phyloP scores from a whole-genome alignment of 2,113 vertebrate genomes.

The Centropus unirufus region DNA sequence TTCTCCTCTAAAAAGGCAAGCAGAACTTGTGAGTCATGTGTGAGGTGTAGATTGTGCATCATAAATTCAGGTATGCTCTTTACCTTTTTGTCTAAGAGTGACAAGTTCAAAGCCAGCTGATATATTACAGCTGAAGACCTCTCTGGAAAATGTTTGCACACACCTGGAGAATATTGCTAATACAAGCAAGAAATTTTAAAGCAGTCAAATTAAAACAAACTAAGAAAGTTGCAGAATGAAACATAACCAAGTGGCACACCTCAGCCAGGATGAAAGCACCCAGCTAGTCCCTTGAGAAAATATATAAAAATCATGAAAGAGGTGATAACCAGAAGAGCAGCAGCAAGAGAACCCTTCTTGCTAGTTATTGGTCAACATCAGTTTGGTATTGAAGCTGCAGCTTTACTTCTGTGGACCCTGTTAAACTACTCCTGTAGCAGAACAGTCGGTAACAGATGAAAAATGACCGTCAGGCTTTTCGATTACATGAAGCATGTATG shows the following conservation, averaged over 20 bases:
- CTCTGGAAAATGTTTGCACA: slow-evolving; percentile 7
- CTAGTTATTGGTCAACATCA: not conserved
- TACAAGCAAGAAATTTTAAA: slow-evolving; percentile 21
- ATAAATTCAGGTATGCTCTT: slow-evolving; percentile 26
- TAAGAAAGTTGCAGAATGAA: not conserved
- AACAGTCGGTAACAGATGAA: not conserved
- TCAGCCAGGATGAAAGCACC: not conserved
- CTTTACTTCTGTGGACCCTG: not conserved
- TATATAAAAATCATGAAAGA: not conserved
- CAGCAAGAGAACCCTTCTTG: fast-evolving
- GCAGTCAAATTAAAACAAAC: slow-evolving; percentile 5
- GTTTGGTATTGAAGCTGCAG: not conserved
- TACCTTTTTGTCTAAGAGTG: slow-evolving; percentile 1
- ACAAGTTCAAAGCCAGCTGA: slow-evolving; percentile 42
- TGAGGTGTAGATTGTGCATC: not conserved
- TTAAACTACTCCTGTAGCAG: not conserved
- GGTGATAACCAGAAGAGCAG: not conserved
- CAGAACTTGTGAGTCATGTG: slow-evolving; percentile 46
- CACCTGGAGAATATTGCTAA: slow-evolving; percentile 1
- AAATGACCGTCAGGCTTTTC: not conserved
- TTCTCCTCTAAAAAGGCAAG: slow-evolving; percentile 13
- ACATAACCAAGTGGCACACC: not conserved
- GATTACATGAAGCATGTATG: not conserved
- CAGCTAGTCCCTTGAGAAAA: not conserved
- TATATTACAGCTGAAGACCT: slow-evolving; percentile 14